A percentile compares a stretch with the other conserved stretches of the same genome.
Conservation (phyloP, 1,140 invertebrate species). For the Papilio machaon region DNA sequence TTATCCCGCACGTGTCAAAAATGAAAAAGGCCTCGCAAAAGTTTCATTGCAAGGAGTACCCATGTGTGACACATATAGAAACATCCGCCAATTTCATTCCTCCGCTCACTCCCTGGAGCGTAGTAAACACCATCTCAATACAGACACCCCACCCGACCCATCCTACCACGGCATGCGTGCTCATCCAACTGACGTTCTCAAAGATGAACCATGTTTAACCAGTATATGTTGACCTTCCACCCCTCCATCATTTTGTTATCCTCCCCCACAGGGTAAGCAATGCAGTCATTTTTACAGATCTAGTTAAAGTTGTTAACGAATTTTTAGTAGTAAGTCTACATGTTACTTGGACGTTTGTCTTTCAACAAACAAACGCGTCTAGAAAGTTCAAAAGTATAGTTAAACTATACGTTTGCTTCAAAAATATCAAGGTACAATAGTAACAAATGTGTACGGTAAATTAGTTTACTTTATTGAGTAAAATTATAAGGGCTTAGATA, state of each 20-base stretch:
- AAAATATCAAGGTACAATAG: background rate
- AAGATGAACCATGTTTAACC: slow-evolving; percentile 59
- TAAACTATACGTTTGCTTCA: slow-evolving; percentile 35
- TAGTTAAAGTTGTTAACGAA: slow-evolving; percentile 46
- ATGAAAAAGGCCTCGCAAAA: slow-evolving; percentile 65
- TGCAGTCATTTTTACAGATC: slow-evolving; percentile 47
- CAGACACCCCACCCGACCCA: slow-evolving; percentile 45
- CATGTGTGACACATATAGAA: slow-evolving; percentile 66
- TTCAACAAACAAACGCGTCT: slow-evolving; percentile 65
- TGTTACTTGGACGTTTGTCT: slow-evolving; percentile 47
- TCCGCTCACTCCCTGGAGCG: slow-evolving; percentile 70
- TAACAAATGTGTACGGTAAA: background rate
- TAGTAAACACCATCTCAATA: slow-evolving; percentile 67
- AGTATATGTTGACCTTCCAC: slow-evolving; percentile 40
- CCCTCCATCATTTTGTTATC: background rate
- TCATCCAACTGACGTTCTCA: slow-evolving; percentile 71
- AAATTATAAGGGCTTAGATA: background rate
- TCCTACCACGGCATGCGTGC: slow-evolving; percentile 51
- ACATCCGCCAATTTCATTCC: slow-evolving; percentile 79
- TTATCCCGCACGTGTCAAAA: slow-evolving; percentile 58
- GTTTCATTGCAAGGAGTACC: slow-evolving; percentile 65
- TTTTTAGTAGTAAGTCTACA: slow-evolving; percentile 52
- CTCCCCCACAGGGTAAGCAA: slow-evolving; percentile 8
- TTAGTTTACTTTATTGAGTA: background rate
- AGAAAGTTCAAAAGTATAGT: slow-evolving; percentile 64